A percentile compares a stretch with the other conserved stretches of the same genome.
These are phyloP conservation scores for Onychomys arenicola DNA, from an alignment of 2,797 vertebrate genomes.

Conservation along the genomic window DNA sequence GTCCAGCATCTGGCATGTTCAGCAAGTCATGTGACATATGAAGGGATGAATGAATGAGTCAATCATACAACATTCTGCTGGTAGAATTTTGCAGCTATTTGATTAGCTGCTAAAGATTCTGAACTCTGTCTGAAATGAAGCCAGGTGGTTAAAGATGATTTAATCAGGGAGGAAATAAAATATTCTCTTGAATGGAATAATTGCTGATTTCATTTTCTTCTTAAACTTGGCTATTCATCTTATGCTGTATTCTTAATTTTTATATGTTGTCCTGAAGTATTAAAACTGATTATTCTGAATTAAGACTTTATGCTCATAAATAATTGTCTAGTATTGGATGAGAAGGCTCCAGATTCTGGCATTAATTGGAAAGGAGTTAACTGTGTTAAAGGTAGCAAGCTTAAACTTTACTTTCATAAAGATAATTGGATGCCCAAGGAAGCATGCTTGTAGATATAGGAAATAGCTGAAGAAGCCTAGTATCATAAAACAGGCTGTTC, in stretches of 20 bases:
- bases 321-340: neutral
- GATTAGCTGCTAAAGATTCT: conserved; percentile 52
- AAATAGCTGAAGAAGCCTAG: neutral
- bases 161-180: conserved; percentile 70
- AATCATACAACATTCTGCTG: conserved; percentile 25
- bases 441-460: neutral
- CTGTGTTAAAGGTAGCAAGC: neutral
- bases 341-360: conserved; percentile 11
- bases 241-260: conserved; percentile 52
- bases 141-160: conserved; percentile 74
- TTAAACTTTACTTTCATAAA: conserved; percentile 1
- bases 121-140: conserved; percentile 69
- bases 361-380: neutral
- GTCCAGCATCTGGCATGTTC: neutral
- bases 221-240: conserved; percentile 72
- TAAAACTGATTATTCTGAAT: conserved; percentile 60
- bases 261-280: conserved; percentile 23
- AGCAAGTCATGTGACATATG: conserved; percentile 11
- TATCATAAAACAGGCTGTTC: neutral
- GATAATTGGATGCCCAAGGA: neutral
- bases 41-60: conserved; percentile 61
- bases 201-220: conserved; percentile 76
- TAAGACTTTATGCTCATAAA: conserved; percentile 32
- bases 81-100: too few relatives aligned
- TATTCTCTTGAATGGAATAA: conserved; percentile 77